Conservation (phyloP, 2,797 vertebrate genomes). For the Sebastes taczanowskii region DNA sequence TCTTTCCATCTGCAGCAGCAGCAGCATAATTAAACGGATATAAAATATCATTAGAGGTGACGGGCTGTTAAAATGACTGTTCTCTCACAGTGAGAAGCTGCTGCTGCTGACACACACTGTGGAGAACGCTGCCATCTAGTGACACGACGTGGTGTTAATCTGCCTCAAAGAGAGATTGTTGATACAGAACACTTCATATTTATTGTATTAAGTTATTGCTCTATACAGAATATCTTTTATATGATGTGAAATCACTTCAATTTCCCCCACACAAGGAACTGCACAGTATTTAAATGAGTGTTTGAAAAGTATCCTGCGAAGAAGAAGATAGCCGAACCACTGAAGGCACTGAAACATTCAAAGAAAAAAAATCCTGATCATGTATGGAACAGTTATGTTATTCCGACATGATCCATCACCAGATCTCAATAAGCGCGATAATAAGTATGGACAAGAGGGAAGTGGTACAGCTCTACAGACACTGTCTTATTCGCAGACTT, state of each 20-base stretch:
- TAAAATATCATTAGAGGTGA: conserved; percentile 75
- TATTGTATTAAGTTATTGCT: conserved; percentile 22
- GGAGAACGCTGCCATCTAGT: conserved; percentile 72
- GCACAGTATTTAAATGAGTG: conserved; percentile 13
- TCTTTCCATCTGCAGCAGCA: conserved; percentile 69
- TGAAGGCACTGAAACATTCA: conserved; percentile 55
- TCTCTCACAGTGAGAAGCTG: background rate
- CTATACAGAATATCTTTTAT: background rate
- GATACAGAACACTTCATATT: conserved; percentile 4
- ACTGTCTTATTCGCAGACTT: background rate
- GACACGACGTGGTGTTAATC: background rate
- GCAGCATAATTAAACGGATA: conserved; percentile 73
- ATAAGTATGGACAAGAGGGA: background rate
- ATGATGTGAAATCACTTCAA: background rate
- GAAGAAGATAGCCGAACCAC: background rate
- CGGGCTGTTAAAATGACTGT: conserved; percentile 65
- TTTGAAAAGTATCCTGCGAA: background rate
- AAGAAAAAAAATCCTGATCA: conserved; percentile 1
- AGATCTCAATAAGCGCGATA: background rate
- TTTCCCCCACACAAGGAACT: background rate
- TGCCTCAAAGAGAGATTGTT: background rate
- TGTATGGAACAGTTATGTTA: background rate
- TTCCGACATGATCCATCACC: background rate
- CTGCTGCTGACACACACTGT: background rate
- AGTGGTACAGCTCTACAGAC: background rate